Conservation (phyloP, 2,888 invertebrate genomes). For the Rapana venosa region DNA sequence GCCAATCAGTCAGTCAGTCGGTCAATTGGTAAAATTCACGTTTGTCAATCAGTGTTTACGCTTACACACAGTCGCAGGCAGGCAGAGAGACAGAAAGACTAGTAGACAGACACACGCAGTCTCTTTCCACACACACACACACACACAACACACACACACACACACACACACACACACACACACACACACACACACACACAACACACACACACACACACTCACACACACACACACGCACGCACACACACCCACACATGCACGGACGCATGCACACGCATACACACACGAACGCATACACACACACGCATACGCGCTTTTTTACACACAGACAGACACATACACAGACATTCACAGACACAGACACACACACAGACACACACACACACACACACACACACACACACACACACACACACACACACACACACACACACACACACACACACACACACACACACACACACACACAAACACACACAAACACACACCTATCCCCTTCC, state of each 20-base stretch:
- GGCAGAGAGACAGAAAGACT: neutral
- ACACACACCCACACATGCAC: neutral
- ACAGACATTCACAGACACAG: neutral
- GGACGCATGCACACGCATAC: neutral
- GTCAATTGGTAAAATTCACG: too few relatives aligned
- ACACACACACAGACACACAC: neutral
- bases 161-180: neutral
- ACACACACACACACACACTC: neutral
- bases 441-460: neutral
- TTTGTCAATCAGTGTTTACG: too few relatives aligned
- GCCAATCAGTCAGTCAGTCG: too few relatives aligned
- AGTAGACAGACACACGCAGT: neutral
- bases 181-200: neutral
- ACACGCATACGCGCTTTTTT: neutral
- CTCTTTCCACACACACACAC: neutral
- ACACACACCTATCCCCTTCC: neutral
- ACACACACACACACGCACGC: neutral
- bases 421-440: neutral
- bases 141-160: neutral
- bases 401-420: neutral
- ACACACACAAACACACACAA: neutral
- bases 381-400: slow-evolving; percentile 1
- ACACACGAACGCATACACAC: neutral
- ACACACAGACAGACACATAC: neutral
- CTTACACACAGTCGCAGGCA: neutral